Percentiles rank a stretch among this genome's conserved stretches.
Evolutionary conservation across 2,797 vertebrate genomes (phyloP).

Genomic region (Lepus oiostolus): DNA sequence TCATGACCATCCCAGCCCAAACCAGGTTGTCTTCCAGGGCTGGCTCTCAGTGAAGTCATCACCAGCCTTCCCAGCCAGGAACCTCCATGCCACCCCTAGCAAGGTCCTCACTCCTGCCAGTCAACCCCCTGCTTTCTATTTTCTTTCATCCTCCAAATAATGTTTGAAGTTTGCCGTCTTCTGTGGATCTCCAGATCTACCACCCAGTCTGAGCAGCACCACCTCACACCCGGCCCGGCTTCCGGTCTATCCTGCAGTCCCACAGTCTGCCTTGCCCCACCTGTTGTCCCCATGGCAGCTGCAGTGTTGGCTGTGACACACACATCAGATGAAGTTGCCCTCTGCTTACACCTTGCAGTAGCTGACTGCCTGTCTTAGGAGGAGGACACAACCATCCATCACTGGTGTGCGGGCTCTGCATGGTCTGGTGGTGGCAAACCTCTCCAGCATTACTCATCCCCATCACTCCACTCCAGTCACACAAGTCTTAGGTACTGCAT

Average conservation of each 20-base stretch:
- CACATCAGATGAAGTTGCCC: not conserved
- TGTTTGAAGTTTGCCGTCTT: not conserved
- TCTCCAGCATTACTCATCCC: not conserved
- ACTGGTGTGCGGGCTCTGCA: not conserved
- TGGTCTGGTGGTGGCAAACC: not conserved
- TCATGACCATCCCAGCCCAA: not conserved
- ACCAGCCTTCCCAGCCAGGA: not conserved
- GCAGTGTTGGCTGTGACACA: not conserved
- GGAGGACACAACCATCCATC: not conserved
- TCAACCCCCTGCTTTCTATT: not conserved
- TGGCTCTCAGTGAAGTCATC: not conserved
- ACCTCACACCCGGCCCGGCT: not conserved
- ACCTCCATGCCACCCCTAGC: not conserved
- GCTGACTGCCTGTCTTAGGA: not conserved
- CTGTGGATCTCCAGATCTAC: not conserved
- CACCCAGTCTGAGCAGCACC: not conserved
- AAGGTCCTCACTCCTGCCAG: not conserved
- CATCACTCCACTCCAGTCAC: not conserved
- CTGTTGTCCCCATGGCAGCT: not conserved
- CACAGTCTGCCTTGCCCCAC: not conserved
- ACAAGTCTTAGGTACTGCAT: not conserved
- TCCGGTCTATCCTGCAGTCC: not conserved
- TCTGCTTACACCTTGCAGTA: not conserved
- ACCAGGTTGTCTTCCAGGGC: rapidly evolving
- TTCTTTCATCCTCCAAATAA: slow-evolving; percentile 12